phyloP scores from a whole-genome alignment of 1,140 invertebrate species.

The Drosophila santomea region DNA sequence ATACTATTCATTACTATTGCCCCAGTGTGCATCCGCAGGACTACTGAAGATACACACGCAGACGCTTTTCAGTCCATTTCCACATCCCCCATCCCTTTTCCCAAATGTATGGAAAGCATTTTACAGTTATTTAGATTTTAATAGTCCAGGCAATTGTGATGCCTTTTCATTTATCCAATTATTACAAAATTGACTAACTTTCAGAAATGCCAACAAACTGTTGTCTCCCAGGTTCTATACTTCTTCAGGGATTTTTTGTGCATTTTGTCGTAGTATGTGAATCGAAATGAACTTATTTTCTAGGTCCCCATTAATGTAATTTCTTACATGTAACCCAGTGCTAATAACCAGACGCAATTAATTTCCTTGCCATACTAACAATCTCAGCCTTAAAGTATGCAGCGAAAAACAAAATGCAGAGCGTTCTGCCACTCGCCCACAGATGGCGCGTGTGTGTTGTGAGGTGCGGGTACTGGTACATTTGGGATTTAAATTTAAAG shows the following conservation, averaged over 20 bases:
- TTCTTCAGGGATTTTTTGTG: no score
- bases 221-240: no score
- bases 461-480: not conserved
- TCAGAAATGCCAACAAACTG: no score
- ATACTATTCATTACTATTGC: no score
- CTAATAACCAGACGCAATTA: not conserved
- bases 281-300: no score
- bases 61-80: conserved; percentile 1
- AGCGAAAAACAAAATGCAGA: not conserved
- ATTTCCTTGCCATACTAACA: not conserved
- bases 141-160: conserved; percentile 12
- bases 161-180: conserved; percentile 33
- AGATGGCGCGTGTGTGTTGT: conserved; percentile 23
- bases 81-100: not conserved
- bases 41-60: conserved; percentile 22
- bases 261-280: no score
- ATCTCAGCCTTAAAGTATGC: conserved; percentile 34
- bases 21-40: conserved; percentile 30
- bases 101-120: conserved; percentile 15
- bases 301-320: no score
- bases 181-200: conserved; percentile 1
- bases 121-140: conserved; percentile 25
- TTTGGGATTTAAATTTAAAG: not conserved
- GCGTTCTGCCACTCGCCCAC: not conserved
- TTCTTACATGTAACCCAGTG: no score